Percentiles rank a stretch among this genome's conserved stretches.
Conservation (phyloP, 2,797 vertebrate genomes). For the Sphenodon punctatus region DNA sequence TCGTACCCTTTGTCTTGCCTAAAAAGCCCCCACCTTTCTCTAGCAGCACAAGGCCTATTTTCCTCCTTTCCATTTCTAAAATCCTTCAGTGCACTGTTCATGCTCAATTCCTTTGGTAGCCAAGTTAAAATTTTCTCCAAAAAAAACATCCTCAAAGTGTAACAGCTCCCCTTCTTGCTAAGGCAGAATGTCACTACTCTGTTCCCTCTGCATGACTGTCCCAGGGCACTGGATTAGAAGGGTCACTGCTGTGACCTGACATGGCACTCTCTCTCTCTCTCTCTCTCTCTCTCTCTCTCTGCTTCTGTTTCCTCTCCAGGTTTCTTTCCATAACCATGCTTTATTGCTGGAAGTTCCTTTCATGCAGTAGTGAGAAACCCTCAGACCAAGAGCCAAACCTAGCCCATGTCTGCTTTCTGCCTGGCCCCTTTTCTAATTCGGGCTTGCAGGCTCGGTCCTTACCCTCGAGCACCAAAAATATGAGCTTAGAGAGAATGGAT, state of each 20-base stretch:
- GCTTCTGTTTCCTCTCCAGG: neutral
- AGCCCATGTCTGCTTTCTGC: no score
- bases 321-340: no score
- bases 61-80: neutral
- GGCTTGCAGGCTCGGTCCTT: no score
- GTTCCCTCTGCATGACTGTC: neutral
- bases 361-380: no score
- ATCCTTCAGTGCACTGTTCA: neutral
- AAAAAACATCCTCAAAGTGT: neutral
- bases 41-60: no score
- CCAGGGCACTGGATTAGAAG: neutral
- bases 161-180: neutral
- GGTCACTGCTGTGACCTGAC: neutral
- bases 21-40: neutral
- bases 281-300: neutral
- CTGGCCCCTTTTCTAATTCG: no score
- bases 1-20: no score
- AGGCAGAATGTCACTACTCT: neutral
- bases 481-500: no score
- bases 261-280: neutral
- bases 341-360: no score
- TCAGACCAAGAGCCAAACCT: no score
- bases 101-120: neutral
- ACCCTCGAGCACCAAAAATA: no score
- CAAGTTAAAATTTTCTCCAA: neutral